Conservation (phyloP, 2,797 vertebrate species). For the Enteromius radiatus region DNA sequence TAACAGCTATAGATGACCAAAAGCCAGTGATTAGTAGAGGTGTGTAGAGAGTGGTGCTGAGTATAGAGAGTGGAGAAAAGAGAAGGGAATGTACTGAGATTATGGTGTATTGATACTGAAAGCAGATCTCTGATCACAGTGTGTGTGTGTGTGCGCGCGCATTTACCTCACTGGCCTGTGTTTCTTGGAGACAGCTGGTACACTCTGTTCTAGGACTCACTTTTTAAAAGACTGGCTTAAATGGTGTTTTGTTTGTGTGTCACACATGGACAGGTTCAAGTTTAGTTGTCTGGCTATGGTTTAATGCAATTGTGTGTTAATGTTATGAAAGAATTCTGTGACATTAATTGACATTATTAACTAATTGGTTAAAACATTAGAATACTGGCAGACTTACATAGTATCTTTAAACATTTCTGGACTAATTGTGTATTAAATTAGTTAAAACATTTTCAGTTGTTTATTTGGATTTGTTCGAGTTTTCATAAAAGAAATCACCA, state of each 20-base stretch:
- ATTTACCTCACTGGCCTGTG: background rate
- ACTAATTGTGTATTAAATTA: background rate
- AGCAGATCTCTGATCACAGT: background rate
- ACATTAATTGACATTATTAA: background rate
- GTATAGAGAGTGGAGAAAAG: slow-evolving; percentile 5
- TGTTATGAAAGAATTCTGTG: background rate
- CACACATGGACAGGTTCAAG: background rate
- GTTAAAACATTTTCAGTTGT: background rate
- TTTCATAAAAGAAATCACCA: background rate
- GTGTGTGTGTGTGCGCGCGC: slow-evolving; percentile 15
- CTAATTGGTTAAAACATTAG: background rate
- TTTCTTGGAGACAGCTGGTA: slow-evolving; percentile 42
- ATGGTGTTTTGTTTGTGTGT: slow-evolving; percentile 22
- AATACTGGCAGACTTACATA: background rate
- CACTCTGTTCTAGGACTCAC: slow-evolving; percentile 30
- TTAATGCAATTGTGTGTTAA: background rate
- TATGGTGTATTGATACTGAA: slow-evolving; percentile 36
- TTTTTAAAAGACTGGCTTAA: slow-evolving; percentile 32
- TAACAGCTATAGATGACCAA: background rate
- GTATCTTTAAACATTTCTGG: background rate
- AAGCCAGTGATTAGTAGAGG: background rate
- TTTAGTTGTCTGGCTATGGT: background rate
- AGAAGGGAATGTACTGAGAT: background rate
- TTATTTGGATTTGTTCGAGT: background rate
- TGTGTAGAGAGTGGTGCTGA: no score